Base-by-base conservation (phyloP, 1,140 invertebrate genomes). In the Plectrocnemia conspersa region DNA sequence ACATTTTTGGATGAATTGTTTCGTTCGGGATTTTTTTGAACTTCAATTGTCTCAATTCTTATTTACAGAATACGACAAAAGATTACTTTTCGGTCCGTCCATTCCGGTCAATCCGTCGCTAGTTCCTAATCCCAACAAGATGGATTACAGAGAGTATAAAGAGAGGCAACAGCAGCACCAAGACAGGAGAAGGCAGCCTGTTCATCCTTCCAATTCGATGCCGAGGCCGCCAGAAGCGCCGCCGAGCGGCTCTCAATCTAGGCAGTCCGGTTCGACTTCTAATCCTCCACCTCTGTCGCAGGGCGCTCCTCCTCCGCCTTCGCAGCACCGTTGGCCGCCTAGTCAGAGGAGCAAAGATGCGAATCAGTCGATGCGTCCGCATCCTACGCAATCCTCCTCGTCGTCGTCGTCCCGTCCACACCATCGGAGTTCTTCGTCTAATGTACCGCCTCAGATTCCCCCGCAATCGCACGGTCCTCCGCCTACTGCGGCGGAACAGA, bases 71-170 rank as follows among this genome's bases (percentile, higher is more conserved):
- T 16, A 38, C 18, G 55, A 61, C 21, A 61, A 61, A 25, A 46
- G 49, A 25, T 54, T 53, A 35, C 40, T 58, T 2, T 58, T 58
- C 35, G 52, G 52, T 27, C 55, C 59, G 22, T 40, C 49, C 41
- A 36, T 52, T 9, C 36, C 54, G 15, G 40, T 27, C 21, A 46
- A 29, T 35, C 15, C 40, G 4, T 13, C 36, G 18, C 36, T 50
- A n/a, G 33, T 13, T 13, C 19, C 52, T 5, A 21, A 42, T 15
- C 50, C 61, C 11, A 42, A 25, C 29, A 74, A 74, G 58, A 73
- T 75, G 38, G 72, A 74, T 59, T 74, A 66, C 52, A 72, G 70
- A 52, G 57, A 70, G 10, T 75, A 75, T 61, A 65, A 70, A 52
- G 72, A 75, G 53, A 70, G 72, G 55, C 62, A 68, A 27, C 71